Percentiles rank a stretch among this genome's conserved stretches.
phyloP scores from a whole-genome alignment of 2,113 vertebrate genomes.

The Prunella himalayana region DNA sequence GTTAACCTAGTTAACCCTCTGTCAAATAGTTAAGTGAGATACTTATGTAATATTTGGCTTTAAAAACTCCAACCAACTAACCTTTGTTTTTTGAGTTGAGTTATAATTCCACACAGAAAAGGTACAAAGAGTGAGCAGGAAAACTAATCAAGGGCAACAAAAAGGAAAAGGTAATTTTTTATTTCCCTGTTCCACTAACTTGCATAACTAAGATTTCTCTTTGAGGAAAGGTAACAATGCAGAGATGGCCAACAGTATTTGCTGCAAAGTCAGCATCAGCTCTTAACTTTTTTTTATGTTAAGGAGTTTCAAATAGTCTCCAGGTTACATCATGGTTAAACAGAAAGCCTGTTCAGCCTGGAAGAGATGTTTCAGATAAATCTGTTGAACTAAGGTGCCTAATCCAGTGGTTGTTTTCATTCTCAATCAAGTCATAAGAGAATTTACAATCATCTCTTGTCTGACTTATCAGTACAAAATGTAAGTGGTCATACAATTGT shows the following conservation, averaged over 20 bases:
- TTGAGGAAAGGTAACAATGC: not conserved
- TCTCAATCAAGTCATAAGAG: not conserved
- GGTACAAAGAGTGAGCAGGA: not conserved
- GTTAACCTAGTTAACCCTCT: not conserved
- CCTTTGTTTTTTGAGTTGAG: not conserved
- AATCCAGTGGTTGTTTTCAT: not conserved
- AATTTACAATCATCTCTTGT: not conserved
- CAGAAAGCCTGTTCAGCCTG: not conserved
- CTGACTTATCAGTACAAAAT: not conserved
- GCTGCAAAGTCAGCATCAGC: not conserved
- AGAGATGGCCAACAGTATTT: not conserved
- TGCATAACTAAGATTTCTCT: not conserved
- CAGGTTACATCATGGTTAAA: not conserved
- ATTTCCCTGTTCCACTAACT: not conserved
- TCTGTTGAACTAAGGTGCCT: not conserved
- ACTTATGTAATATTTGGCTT: not conserved
- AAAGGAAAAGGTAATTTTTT: not conserved
- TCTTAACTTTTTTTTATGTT: not conserved
- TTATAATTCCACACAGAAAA: not conserved
- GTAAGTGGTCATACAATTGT: not conserved
- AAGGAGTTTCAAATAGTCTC: not conserved
- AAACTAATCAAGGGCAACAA: not conserved
- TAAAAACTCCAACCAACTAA: not conserved
- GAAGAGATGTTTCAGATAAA: not conserved
- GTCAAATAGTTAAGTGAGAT: not conserved